These are phyloP conservation scores for Antechinus stuartii DNA, from an alignment of 2,113 vertebrate genomes.

Conservation along the genomic window DNA sequence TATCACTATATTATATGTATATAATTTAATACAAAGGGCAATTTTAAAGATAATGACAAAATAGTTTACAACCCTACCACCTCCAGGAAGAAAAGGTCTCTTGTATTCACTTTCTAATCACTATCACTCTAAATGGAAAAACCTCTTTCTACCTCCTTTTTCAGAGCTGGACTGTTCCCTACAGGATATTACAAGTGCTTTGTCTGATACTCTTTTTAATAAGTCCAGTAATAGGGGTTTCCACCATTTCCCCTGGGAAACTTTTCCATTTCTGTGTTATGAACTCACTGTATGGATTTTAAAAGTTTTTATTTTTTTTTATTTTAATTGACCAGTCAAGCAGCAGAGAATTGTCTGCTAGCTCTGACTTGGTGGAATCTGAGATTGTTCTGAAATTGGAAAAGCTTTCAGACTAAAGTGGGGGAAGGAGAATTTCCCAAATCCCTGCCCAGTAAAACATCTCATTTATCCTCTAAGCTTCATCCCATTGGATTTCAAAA, in stretches of 20 bases:
- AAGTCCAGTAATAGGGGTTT: slow-evolving; percentile 64
- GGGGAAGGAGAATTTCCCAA: neutral
- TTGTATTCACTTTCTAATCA: neutral
- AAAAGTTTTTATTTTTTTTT: slow-evolving; percentile 72
- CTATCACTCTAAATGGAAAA: neutral
- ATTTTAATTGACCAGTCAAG: slow-evolving; percentile 79
- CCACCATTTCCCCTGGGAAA: slow-evolving; percentile 56
- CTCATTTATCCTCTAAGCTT: slow-evolving; percentile 65
- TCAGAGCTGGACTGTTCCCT: slow-evolving; percentile 17
- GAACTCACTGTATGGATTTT: slow-evolving; percentile 74
- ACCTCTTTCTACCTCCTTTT: neutral
- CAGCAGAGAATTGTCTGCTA: slow-evolving; percentile 72
- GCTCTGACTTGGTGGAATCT: slow-evolving; percentile 44
- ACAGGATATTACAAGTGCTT: slow-evolving; percentile 61
- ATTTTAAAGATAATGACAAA: neutral
- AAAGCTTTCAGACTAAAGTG: slow-evolving; percentile 61
- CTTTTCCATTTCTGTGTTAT: slow-evolving; percentile 76
- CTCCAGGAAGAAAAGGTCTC: neutral
- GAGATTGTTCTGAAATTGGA: slow-evolving; percentile 43
- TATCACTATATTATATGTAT: neutral
- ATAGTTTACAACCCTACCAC: neutral
- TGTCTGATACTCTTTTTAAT: slow-evolving; percentile 67
- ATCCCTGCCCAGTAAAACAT: slow-evolving; percentile 24
- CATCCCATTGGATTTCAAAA: slow-evolving; percentile 70
- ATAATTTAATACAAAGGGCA: neutral